Evolutionary conservation across 1,140 invertebrate species (phyloP).

Genomic region (Ceratina australensis): DNA sequence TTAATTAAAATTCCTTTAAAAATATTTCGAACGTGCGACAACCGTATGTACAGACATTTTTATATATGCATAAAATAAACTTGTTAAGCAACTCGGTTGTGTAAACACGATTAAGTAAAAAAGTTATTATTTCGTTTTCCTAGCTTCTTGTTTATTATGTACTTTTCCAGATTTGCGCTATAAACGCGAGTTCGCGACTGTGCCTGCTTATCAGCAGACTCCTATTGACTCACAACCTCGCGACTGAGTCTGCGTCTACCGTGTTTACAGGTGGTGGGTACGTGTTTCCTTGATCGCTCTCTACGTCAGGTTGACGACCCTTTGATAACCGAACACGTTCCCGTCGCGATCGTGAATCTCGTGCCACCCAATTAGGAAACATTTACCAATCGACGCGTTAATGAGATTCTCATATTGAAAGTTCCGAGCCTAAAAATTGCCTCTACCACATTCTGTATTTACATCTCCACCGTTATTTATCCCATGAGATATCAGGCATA

Average conservation of each 20-base stretch:
- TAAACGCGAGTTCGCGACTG: background rate
- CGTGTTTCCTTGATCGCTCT: constrained; percentile 50
- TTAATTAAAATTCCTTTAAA: too few species aligned
- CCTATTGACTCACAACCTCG: background rate
- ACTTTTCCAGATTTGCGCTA: background rate
- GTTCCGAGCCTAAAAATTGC: background rate
- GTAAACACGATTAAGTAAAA: background rate
- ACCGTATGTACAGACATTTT: too few species aligned
- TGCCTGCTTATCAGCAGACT: constrained; percentile 16
- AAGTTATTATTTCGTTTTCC: background rate
- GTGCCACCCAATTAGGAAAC: constrained; percentile 54
- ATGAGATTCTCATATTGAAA: constrained; percentile 25
- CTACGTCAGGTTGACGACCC: constrained; percentile 62
- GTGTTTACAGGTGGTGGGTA: constrained; percentile 32
- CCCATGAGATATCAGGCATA: background rate
- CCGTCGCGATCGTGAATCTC: constrained; percentile 46
- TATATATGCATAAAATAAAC: too few species aligned
- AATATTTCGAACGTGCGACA: too few species aligned
- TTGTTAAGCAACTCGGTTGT: too few species aligned
- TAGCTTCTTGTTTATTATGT: background rate
- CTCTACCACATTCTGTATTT: background rate
- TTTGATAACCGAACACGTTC: constrained; percentile 59
- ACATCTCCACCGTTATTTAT: background rate
- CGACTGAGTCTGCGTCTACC: background rate
- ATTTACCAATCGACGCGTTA: constrained; percentile 51